These are phyloP conservation scores for Hypselothyrea guttata DNA, from an alignment of 2,888 invertebrate genomes.

Conservation along the genomic window DNA sequence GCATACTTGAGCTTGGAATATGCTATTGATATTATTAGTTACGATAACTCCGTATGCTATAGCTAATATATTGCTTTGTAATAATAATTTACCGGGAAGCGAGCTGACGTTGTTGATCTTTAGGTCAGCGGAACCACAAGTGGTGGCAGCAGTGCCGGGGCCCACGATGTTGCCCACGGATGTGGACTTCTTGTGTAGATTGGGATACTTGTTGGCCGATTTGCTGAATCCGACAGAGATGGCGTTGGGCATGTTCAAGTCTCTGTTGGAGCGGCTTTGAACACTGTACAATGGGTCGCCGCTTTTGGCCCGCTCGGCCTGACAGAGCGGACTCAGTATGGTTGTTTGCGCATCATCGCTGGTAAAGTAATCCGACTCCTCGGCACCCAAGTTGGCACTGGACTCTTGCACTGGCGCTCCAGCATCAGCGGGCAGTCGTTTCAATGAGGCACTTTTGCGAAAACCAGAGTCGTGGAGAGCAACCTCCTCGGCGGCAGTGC, in stretches of 20 bases:
- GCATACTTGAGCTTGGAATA: not conserved
- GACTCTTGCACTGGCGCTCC: conserved; percentile 24
- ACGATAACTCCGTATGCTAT: too few relatives aligned
- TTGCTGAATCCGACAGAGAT: conserved; percentile 60
- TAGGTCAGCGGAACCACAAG: conserved; percentile 69
- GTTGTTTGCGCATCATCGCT: conserved; percentile 89
- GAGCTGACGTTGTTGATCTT: conserved; percentile 85
- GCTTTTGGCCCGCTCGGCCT: conserved; percentile 67
- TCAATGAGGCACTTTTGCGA: conserved; percentile 44
- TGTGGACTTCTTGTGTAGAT: conserved; percentile 80
- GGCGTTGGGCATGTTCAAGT: conserved; percentile 7
- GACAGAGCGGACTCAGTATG: conserved; percentile 86
- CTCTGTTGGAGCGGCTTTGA: conserved; percentile 19
- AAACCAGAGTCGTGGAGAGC: conserved; percentile 37
- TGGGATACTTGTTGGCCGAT: conserved; percentile 71
- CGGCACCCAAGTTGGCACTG: conserved; percentile 81
- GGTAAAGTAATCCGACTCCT: conserved; percentile 91
- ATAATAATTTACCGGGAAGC: conserved; percentile 83
- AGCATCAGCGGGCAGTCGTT: conserved; percentile 36
- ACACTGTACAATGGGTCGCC: conserved; percentile 58
- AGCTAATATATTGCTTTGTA: too few relatives aligned
- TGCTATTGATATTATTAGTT: too few relatives aligned
- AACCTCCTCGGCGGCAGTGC: conserved; percentile 12
- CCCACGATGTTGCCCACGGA: conserved; percentile 80
- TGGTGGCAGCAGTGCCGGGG: conserved; percentile 63